phyloP scores from a whole-genome alignment of 2,113 vertebrate genomes.

The Sinosuthora webbiana region DNA sequence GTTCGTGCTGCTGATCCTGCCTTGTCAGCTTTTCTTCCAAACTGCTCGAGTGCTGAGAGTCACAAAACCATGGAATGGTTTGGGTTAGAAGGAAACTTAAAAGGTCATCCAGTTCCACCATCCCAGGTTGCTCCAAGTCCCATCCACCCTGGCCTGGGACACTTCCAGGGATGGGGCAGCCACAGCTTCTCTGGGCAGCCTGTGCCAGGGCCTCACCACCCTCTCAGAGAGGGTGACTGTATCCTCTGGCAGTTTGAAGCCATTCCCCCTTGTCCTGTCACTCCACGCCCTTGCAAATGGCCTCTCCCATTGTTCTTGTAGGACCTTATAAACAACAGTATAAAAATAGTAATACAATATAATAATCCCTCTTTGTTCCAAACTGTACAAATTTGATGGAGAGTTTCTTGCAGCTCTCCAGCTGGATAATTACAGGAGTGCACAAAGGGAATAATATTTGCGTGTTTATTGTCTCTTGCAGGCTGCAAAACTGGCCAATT shows the following conservation, averaged over 20 bases:
- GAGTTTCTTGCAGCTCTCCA: neutral
- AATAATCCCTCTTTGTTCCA: neutral
- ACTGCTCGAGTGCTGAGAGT: neutral
- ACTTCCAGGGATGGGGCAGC: neutral
- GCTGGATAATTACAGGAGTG: neutral
- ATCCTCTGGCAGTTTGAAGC: neutral
- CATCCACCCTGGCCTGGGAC: neutral
- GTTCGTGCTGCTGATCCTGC: neutral
- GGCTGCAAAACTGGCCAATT: slow-evolving; percentile 96
- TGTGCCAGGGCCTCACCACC: neutral
- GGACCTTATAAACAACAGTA: neutral
- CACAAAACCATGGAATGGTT: neutral
- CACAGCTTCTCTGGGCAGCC: neutral
- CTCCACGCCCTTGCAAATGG: neutral
- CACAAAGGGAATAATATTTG: neutral
- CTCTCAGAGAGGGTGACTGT: neutral
- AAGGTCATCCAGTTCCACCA: neutral
- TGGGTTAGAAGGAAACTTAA: neutral
- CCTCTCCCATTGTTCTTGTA: neutral
- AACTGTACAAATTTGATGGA: neutral
- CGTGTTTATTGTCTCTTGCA: slow-evolving; percentile 48
- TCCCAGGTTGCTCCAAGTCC: neutral
- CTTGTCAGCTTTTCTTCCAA: slow-evolving; percentile 10
- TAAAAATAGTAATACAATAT: neutral
- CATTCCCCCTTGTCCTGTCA: neutral